phyloP scores from a whole-genome alignment of 2,888 invertebrate genomes.

The Plutella xylostella region DNA sequence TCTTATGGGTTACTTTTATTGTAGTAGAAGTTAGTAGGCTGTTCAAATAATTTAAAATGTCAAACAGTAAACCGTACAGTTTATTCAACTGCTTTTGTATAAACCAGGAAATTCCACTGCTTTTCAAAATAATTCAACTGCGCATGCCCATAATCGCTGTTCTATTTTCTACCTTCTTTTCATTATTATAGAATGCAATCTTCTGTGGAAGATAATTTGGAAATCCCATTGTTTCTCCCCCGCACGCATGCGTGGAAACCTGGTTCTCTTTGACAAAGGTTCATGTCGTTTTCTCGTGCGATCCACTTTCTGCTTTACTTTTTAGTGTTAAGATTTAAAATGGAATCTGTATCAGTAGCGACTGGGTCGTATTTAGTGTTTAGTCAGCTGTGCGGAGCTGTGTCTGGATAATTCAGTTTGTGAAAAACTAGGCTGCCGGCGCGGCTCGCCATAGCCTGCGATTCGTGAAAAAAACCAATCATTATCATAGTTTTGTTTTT shows the following conservation, averaged over 20 bases:
- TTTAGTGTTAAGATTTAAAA: not conserved
- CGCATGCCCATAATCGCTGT: constrained; percentile 34
- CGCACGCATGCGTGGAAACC: constrained; percentile 50
- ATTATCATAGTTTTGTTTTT: not conserved
- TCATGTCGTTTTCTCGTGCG: constrained; percentile 26
- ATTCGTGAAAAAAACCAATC: not conserved
- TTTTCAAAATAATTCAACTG: too few species aligned
- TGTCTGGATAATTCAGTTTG: constrained; percentile 55
- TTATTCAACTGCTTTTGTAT: too few species aligned
- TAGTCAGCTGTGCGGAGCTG: constrained; percentile 55
- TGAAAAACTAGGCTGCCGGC: constrained; percentile 37
- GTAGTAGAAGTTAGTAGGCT: too few species aligned
- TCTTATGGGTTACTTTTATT: too few species aligned
- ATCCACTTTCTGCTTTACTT: constrained; percentile 32
- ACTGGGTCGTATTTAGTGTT: constrained; percentile 43
- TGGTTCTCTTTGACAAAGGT: constrained; percentile 36
- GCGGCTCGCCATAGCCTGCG: constrained; percentile 6
- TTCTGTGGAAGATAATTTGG: constrained; percentile 21
- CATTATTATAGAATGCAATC: constrained; percentile 24
- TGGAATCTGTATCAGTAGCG: constrained; percentile 27
- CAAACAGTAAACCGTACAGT: too few species aligned
- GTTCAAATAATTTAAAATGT: too few species aligned
- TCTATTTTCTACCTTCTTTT: constrained; percentile 21
- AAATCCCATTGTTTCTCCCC: constrained; percentile 33
- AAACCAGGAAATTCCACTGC: too few species aligned